Conservation (phyloP, 1,140 invertebrate species). For the Hydropsyche tenuis region DNA sequence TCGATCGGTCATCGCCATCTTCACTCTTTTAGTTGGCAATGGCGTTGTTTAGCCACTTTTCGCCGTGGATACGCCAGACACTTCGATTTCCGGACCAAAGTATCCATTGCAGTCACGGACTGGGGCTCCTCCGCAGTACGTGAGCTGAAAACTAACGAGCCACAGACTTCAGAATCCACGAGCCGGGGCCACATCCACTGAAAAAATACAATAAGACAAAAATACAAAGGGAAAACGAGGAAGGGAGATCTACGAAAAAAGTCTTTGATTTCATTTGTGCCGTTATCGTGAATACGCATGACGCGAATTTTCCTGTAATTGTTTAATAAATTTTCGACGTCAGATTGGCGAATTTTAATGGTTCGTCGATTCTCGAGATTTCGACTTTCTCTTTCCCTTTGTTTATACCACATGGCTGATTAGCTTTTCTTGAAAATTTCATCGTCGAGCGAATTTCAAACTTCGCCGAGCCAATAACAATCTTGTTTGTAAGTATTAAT, state of each 20-base stretch:
- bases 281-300: no score
- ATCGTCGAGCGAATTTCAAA: conserved; percentile 18
- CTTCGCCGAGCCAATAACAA: conserved; percentile 4
- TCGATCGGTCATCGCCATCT: neutral
- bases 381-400: neutral
- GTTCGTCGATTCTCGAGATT: neutral
- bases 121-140: conserved; percentile 32
- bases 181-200: no score
- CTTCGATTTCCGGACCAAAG: conserved; percentile 47
- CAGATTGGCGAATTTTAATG: neutral
- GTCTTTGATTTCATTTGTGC: conserved; percentile 45
- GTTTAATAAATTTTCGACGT: neutral
- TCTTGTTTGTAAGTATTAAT: conserved; percentile 19
- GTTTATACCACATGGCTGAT: conserved; percentile 18
- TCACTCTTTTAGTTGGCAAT: neutral
- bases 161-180: neutral
- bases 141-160: conserved; percentile 45
- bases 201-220: no score
- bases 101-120: conserved; percentile 48
- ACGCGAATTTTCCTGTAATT: neutral
- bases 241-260: neutral
- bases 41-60: conserved; percentile 45
- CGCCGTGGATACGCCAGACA: conserved; percentile 40
- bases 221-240: neutral
- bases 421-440: conserved; percentile 24